Evolutionary conservation across 2,888 invertebrate species (phyloP), one percentile per base, ranked within the genome.

Genomic region (Xanthia icteritia): DNA sequence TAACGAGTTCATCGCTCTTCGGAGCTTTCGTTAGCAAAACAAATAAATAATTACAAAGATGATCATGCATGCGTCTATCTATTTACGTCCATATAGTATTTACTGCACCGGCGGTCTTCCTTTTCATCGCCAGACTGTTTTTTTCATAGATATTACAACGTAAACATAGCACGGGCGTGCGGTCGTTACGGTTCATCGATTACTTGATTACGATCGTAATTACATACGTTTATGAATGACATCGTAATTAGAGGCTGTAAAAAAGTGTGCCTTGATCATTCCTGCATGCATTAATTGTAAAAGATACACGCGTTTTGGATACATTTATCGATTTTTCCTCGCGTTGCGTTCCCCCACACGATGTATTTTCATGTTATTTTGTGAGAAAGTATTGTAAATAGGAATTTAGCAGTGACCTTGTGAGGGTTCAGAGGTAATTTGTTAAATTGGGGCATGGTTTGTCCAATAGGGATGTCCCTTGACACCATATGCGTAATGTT

Each of bases 21-120:
- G 83, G 92, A 94, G 93, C 94, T 95, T 95, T 95, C 90, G 91
- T 94, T 93, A 94, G 92, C 94, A 96, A 96, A 96, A 96, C 95
- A 95, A 96, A 96, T 96, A 95, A 96, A 95, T 96, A 95, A 94
- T 95, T 93, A 93, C 89, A 89, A 83, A 84, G 88, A 90, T 89
- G 84, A 92, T 90, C 88, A 91, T 92, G 89, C 91, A 93, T 91
- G 92, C 93, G 91, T 93, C 89, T 91, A 91, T 93, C 94, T 96
- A 95, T 94, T 94, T 95, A 92, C 92, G 93, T 90, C 91, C 90
- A 81, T 75, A 73, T 84, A 92, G 89, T 93, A 94, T 95, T 94
- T 94, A 93, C 88, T 91, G 90, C 89, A 89, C 88, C 83, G 88
- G 84, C 84, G 88, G 90, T 88, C 90, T 91, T 92, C 88, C 91